A percentile compares a stretch with the other conserved stretches of the same genome.
phyloP scores from a whole-genome alignment of 2,888 invertebrate genomes.

The Gasteruption jaculator region DNA sequence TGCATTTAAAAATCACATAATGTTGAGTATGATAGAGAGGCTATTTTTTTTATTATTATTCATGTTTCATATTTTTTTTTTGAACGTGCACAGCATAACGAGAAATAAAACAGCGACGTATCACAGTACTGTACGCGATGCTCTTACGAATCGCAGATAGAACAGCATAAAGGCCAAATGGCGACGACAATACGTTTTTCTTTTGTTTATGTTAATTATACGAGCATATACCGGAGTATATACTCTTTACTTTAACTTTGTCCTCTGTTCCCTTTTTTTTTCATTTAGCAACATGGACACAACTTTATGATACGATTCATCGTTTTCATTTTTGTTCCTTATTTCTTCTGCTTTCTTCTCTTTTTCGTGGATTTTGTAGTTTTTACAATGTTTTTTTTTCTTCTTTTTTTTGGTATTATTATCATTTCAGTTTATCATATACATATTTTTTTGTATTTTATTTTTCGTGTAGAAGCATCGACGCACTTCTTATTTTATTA shows the following conservation, averaged over 20 bases:
- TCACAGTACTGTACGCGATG: constrained; percentile 47
- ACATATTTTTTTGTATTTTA: constrained; percentile 22
- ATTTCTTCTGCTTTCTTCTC: constrained; percentile 13
- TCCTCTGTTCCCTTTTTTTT: no score
- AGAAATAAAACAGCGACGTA: constrained; percentile 43
- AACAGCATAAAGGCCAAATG: constrained; percentile 45
- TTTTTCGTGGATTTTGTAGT: constrained; percentile 16
- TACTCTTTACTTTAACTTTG: no score
- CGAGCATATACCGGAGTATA: constrained; percentile 3
- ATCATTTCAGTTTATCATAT: constrained; percentile 17
- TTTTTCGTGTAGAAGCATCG: constrained; percentile 21
- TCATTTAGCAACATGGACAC: no score
- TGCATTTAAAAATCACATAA: no score
- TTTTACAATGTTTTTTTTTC: constrained; percentile 23
- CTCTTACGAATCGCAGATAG: constrained; percentile 45
- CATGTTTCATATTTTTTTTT: not conserved
- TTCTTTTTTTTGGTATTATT: constrained; percentile 21
- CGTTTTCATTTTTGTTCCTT: not conserved
- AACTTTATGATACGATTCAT: no score
- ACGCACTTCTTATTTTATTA: constrained; percentile 14
- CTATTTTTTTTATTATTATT: constrained; percentile 14
- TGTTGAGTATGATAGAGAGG: no score
- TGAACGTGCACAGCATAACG: constrained; percentile 31
- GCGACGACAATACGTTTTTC: constrained; percentile 37
- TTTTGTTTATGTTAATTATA: constrained; percentile 7